These are phyloP conservation scores for Nansenia antarctica DNA, from an alignment of 2,113 vertebrate species.

Conservation along the genomic window DNA sequence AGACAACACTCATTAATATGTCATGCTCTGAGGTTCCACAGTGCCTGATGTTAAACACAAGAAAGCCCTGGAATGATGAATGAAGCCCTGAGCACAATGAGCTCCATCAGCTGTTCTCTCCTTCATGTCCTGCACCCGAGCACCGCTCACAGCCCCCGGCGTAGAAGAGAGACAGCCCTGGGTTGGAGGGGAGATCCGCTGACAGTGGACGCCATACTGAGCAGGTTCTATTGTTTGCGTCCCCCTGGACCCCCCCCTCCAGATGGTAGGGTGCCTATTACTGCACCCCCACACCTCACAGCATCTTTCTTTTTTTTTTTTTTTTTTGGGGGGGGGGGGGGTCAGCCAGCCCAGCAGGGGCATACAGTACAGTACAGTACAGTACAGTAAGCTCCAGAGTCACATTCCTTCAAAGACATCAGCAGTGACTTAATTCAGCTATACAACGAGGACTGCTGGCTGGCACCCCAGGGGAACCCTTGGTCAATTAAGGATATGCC, in stretches of 20 bases:
- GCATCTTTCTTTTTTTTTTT: neutral
- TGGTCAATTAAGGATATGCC: conserved; percentile 65
- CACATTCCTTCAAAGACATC: conserved; percentile 72
- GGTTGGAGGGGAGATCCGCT: conserved; percentile 54
- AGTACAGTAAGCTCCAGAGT: conserved; percentile 52
- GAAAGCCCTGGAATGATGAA: too few relatives aligned
- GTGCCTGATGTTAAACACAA: too few relatives aligned
- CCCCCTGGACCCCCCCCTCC: conserved; percentile 68
- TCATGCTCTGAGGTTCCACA: too few relatives aligned
- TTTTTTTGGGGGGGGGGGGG: too few relatives aligned
- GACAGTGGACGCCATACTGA: conserved; percentile 50
- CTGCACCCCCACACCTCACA: neutral
- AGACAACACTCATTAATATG: too few relatives aligned
- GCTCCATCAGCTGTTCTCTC: too few relatives aligned
- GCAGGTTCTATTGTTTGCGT: conserved; percentile 65
- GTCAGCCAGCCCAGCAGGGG: conserved; percentile 8
- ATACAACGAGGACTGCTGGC: conserved; percentile 41
- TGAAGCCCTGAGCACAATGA: too few relatives aligned
- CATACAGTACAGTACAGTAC: too few relatives aligned
- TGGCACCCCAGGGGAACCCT: conserved; percentile 46
- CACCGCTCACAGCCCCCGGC: conserved; percentile 40
- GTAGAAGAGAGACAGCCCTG: conserved; percentile 66
- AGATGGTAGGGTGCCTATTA: conserved; percentile 75
- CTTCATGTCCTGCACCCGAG: too few relatives aligned
- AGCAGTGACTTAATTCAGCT: conserved; percentile 37